Evolutionary conservation across 2,113 vertebrate species (phyloP).

Genomic region (Calyptomena viridis): DNA sequence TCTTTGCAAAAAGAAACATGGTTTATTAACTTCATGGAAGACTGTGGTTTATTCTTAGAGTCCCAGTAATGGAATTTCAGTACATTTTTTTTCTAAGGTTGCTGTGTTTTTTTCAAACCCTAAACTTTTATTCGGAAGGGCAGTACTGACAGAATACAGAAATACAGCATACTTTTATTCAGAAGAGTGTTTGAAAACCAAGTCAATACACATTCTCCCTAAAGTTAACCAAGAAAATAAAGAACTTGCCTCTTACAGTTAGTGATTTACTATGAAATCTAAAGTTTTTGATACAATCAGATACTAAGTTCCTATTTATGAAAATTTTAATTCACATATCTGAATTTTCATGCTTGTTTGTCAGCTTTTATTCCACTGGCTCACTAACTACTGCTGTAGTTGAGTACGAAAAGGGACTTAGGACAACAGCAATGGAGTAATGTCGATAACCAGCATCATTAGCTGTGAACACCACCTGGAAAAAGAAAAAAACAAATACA

Average conservation of each 20-base stretch:
- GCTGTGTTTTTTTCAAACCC: background rate
- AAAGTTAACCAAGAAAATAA: background rate
- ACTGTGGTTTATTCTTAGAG: background rate
- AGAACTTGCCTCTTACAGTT: background rate
- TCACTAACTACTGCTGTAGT: slow-evolving; percentile 79
- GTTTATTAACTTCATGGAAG: background rate
- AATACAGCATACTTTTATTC: background rate
- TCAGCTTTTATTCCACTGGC: slow-evolving; percentile 57
- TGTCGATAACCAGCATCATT: slow-evolving; percentile 76
- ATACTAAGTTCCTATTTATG: background rate
- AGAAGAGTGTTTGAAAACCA: background rate
- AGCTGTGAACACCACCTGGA: slow-evolving; percentile 85
- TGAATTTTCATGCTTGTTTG: background rate
- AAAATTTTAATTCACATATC: background rate
- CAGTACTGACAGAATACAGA: background rate
- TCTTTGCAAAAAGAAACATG: background rate
- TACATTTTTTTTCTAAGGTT: background rate
- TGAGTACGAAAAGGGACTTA: slow-evolving; percentile 87
- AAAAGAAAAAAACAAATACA: background rate
- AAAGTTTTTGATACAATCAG: background rate
- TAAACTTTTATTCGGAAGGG: background rate
- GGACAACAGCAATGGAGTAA: slow-evolving; percentile 80
- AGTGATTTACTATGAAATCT: background rate
- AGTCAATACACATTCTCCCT: background rate
- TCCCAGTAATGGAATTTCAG: background rate